phyloP scores from a whole-genome alignment of 1,140 invertebrate genomes.

The Leguminivora glycinivorella region DNA sequence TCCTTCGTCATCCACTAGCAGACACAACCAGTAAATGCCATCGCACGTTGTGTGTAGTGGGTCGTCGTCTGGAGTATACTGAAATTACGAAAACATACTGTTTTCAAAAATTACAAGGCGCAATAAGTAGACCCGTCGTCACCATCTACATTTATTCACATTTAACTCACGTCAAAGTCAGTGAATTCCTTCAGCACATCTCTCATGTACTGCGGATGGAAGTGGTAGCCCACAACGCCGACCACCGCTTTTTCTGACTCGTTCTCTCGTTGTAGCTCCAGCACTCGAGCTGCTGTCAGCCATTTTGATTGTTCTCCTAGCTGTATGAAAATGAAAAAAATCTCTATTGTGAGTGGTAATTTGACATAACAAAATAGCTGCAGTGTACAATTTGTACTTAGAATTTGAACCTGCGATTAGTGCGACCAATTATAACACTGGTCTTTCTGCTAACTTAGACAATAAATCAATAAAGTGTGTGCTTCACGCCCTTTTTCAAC shows the following conservation, averaged over 20 bases:
- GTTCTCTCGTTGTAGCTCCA: conserved; percentile 33
- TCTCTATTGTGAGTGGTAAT: too few species aligned
- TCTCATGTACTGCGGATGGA: conserved; percentile 57
- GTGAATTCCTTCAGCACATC: conserved; percentile 57
- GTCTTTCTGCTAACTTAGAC: too few species aligned
- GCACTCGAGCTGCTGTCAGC: conserved; percentile 58
- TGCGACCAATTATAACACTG: too few species aligned
- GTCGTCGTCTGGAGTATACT: conserved; percentile 46
- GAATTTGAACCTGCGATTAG: too few species aligned
- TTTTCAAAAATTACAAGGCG: too few species aligned
- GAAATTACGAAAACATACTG: conserved; percentile 33
- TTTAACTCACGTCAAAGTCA: conserved; percentile 54
- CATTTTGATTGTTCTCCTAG: conserved; percentile 49
- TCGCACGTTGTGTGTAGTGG: conserved; percentile 54
- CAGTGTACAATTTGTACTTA: too few species aligned
- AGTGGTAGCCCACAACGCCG: conserved; percentile 67
- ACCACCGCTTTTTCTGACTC: conserved; percentile 46
- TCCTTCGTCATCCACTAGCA: conserved; percentile 62
- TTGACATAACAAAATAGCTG: too few species aligned
- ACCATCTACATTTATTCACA: too few species aligned
- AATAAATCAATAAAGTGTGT: too few species aligned
- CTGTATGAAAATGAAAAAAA: conserved; percentile 43
- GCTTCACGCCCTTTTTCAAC: too few species aligned
- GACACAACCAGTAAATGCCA: conserved; percentile 54
- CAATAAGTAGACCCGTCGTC: too few species aligned